Base-by-base conservation (phyloP, 1,140 invertebrate genomes). In the Hyposmocoma kahamanoa region DNA sequence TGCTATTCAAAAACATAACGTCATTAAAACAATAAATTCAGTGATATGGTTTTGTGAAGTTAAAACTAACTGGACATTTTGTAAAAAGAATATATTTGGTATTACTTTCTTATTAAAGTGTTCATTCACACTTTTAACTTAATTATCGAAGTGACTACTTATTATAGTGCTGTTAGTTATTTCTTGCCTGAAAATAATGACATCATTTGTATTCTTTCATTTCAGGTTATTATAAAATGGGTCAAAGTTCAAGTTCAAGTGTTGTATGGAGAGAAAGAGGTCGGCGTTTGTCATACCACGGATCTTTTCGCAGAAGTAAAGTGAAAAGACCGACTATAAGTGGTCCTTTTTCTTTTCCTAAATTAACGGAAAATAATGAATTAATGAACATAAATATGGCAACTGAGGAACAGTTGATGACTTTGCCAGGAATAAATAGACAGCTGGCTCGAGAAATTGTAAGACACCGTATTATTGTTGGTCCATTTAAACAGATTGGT, bases 401-500 rank as follows among this genome's bases (percentile, higher is more conserved):
- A 3, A 86, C 80, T 6, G 86, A 87, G 61, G 86, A 90, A 72
- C 92, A 93, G 71, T 73, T 95, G 44, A 94, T 94, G 92, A 94
- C 92, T 9, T 73, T 95, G 50, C 90, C 91, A 1, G 92, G 92
- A 2, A 89, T 95, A 18, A 90, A 84, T 53, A 85, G 94, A 47
- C 77, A 87, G 46, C 88, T 93, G 30, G 94, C 94, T 15, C 89
- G 89, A 46, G 92, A 91, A 68, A 95, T 96, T 49, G 90, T 95
- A 1, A 90, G 92, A 44, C 92, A 95, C 81, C 84, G 94, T 18
- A 89, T 90, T 61, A 88, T 90, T 55, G 94, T 95, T 62, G 93
- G 93, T 26, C 88, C 92, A 6, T 96, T 94, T 76, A 91, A 92
- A 52, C 90, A 91, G 72, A 88, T 95, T 0, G 94, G 95, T 75